These are phyloP conservation scores for Ailuropoda melanoleuca DNA, from an alignment of 2,113 vertebrate species.

Conservation along the genomic window DNA sequence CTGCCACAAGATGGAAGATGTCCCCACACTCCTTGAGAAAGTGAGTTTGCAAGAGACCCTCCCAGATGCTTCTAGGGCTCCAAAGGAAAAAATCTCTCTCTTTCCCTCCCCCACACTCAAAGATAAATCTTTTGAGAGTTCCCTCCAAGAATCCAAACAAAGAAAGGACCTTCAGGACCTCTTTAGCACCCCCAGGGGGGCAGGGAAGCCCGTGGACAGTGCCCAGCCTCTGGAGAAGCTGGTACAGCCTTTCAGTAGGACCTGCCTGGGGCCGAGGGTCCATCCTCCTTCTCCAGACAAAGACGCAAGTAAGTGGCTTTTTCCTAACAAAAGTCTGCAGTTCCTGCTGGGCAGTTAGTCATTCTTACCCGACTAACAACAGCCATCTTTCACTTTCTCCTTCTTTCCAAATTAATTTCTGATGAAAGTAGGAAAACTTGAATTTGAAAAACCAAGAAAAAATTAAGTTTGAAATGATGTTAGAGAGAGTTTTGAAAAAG, in stretches of 20 bases:
- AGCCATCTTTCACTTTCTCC: neutral
- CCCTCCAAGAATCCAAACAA: conserved; percentile 45
- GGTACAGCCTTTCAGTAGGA: neutral
- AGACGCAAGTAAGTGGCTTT: conserved; percentile 67
- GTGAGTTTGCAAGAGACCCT: conserved; percentile 82
- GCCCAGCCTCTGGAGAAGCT: neutral
- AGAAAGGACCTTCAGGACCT: conserved; percentile 66
- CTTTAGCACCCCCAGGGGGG: conserved; percentile 69
- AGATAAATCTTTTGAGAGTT: conserved; percentile 61
- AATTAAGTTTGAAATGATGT: neutral
- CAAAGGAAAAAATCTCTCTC: conserved; percentile 41
- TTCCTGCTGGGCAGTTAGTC: neutral
- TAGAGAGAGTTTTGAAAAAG: conserved; percentile 1
- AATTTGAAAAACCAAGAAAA: conserved; percentile 31
- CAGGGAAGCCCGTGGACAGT: neutral
- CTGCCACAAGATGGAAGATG: conserved; percentile 79
- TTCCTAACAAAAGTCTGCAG: neutral
- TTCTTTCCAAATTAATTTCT: conserved; percentile 20
- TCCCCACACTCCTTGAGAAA: conserved; percentile 85
- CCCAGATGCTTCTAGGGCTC: neutral
- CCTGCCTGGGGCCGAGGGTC: neutral
- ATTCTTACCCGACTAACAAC: neutral
- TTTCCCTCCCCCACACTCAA: conserved; percentile 77
- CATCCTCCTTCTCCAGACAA: conserved; percentile 33
- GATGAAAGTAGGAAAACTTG: neutral